Percentiles rank a stretch among this genome's conserved stretches.
Conservation (phyloP, 1,140 invertebrate genomes). For the Akabosia matsudoensis region DNA sequence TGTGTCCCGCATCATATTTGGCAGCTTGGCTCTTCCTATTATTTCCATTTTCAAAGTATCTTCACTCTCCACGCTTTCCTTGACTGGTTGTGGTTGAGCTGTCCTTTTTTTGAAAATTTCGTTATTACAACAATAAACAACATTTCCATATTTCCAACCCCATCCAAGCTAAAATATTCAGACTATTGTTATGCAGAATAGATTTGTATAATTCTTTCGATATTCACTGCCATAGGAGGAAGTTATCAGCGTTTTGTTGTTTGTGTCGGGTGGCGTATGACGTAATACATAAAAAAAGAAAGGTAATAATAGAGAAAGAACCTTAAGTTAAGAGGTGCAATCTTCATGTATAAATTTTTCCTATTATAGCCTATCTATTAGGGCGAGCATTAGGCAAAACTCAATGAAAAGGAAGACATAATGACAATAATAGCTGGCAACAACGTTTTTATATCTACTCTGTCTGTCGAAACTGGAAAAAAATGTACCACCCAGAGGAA, state of each 20-base stretch:
- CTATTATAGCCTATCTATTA: conserved; percentile 19
- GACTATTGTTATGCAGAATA: conserved; percentile 14
- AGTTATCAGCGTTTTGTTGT: neutral
- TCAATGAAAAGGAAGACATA: neutral
- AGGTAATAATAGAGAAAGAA: neutral
- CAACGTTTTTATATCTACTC: neutral
- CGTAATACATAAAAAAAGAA: neutral
- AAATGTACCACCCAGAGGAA: neutral
- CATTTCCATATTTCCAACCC: conserved; percentile 2
- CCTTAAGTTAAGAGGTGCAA: neutral
- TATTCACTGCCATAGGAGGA: neutral
- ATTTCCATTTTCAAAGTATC: neutral
- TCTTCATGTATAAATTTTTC: conserved; percentile 16
- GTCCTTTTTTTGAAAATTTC: too few relatives aligned
- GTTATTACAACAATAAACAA: conserved; percentile 11
- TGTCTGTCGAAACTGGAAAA: too few relatives aligned
- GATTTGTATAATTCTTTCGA: neutral
- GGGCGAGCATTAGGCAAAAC: neutral
- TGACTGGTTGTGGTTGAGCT: too few relatives aligned
- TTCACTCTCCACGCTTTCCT: neutral
- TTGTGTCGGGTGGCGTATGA: neutral
- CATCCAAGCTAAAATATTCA: neutral
- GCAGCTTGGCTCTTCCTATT: too few relatives aligned
- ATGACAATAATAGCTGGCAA: neutral
- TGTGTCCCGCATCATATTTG: too few relatives aligned